Percentiles rank a stretch among this genome's conserved stretches.
phyloP scores from a whole-genome alignment of 2,113 vertebrate species.

The Neodon shergylaensis region DNA sequence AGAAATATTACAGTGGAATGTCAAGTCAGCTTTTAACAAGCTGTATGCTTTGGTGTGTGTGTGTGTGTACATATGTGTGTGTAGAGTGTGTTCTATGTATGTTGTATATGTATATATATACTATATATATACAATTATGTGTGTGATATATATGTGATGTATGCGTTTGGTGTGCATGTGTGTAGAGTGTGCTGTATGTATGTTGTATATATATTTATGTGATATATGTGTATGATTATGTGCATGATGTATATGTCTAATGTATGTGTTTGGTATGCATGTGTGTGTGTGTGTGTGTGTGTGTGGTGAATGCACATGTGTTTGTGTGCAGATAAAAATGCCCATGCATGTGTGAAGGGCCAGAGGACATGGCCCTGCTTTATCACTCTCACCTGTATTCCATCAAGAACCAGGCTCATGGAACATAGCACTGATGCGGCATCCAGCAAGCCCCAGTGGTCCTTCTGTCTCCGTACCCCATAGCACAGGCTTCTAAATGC shows the following conservation, averaged over 20 bases:
- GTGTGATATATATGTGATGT: background rate
- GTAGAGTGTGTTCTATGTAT: background rate
- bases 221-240: background rate
- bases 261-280: background rate
- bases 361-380: no score
- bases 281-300: background rate
- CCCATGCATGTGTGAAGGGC: background rate
- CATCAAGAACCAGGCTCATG: background rate
- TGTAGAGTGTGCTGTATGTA: background rate
- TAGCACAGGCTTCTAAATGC: background rate
- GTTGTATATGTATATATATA: no score
- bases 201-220: background rate
- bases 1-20: background rate
- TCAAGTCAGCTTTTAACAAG: constrained; percentile 43
- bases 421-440: background rate
- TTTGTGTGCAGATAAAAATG: no score
- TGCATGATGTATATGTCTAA: background rate
- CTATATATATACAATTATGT: no score
- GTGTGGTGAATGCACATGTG: background rate
- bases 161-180: background rate
- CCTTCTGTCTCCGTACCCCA: no score
- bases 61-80: background rate
- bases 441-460: background rate
- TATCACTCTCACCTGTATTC: background rate
- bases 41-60: background rate